Evolutionary conservation across 2,113 vertebrate genomes (phyloP).

Genomic region (Malurus cyaneus): DNA sequence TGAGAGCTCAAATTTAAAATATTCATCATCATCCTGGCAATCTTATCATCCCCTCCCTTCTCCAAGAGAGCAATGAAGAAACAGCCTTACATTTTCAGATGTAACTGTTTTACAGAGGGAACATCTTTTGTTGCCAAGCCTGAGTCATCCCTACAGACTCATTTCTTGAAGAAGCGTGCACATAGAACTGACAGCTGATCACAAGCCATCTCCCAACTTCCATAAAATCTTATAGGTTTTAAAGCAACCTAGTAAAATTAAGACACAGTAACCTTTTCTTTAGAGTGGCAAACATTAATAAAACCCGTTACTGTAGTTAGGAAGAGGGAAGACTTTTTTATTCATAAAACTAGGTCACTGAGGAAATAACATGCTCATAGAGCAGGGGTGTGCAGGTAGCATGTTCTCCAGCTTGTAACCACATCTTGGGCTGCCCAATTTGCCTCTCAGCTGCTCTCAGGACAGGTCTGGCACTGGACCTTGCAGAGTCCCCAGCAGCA

Average conservation of each 20-base stretch:
- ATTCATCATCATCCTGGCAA: conserved; percentile 30
- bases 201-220: conserved; percentile 18
- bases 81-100: conserved; percentile 30
- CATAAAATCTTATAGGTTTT: conserved; percentile 18
- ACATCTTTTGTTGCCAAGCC: conserved; percentile 61
- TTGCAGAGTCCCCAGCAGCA: background rate
- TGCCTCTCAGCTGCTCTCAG: background rate
- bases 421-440: background rate
- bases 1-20: conserved; percentile 42
- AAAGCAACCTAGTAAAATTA: conserved; percentile 47
- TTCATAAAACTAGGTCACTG: conserved; percentile 27
- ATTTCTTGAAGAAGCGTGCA: conserved; percentile 6
- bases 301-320: background rate
- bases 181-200: conserved; percentile 46
- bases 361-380: background rate
- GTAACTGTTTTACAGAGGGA: conserved; percentile 46
- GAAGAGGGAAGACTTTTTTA: background rate
- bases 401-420: background rate
- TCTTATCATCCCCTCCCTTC: background rate
- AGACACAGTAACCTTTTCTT: conserved; percentile 42
- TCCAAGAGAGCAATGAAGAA: conserved; percentile 4
- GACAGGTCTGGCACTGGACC: background rate
- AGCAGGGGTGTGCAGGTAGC: background rate
- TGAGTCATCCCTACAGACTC: conserved; percentile 58
- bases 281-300: conserved; percentile 8